Evolutionary conservation across 2,888 invertebrate genomes (phyloP).

Genomic region (Folsomia candida): DNA sequence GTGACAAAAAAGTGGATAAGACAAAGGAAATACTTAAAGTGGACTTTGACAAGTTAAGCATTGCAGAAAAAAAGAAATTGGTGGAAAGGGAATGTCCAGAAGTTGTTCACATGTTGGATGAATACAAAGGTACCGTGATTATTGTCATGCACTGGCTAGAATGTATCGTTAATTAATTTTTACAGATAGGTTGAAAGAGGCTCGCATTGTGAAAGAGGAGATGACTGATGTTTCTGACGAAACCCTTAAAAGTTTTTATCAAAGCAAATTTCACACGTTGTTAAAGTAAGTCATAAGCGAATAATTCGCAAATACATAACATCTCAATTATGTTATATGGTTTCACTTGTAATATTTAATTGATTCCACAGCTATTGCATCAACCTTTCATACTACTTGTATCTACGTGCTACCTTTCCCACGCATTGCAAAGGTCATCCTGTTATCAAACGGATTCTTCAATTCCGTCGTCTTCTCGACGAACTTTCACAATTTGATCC

Average conservation of each 20-base stretch:
- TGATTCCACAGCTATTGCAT: constrained; percentile 77
- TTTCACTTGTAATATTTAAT: too few relatives aligned
- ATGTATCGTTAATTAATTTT: constrained; percentile 32
- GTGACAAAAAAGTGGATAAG: constrained; percentile 52
- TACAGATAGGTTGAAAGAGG: constrained; percentile 61
- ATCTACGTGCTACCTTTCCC: constrained; percentile 66
- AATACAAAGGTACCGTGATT: constrained; percentile 64
- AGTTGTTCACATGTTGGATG: constrained; percentile 71
- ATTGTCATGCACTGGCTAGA: constrained; percentile 1
- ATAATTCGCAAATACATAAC: not conserved
- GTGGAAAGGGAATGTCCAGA: constrained; percentile 85
- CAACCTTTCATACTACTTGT: constrained; percentile 80
- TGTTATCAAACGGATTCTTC: constrained; percentile 78
- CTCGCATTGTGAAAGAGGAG: constrained; percentile 66
- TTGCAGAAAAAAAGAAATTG: constrained; percentile 71
- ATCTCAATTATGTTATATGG: too few relatives aligned
- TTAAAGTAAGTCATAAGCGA: constrained; percentile 59
- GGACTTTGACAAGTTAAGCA: constrained; percentile 72
- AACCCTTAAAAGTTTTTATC: constrained; percentile 68
- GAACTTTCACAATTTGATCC: constrained; percentile 59
- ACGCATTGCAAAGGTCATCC: constrained; percentile 70
- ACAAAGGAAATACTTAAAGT: constrained; percentile 66
- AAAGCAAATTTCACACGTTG: constrained; percentile 67
- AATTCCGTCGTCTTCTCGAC: constrained; percentile 72
- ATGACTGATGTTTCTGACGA: constrained; percentile 62